A percentile compares a stretch with the other conserved stretches of the same genome.
These are phyloP conservation scores for Erebia epiphron DNA, from an alignment of 2,888 invertebrate species.

Conservation along the genomic window DNA sequence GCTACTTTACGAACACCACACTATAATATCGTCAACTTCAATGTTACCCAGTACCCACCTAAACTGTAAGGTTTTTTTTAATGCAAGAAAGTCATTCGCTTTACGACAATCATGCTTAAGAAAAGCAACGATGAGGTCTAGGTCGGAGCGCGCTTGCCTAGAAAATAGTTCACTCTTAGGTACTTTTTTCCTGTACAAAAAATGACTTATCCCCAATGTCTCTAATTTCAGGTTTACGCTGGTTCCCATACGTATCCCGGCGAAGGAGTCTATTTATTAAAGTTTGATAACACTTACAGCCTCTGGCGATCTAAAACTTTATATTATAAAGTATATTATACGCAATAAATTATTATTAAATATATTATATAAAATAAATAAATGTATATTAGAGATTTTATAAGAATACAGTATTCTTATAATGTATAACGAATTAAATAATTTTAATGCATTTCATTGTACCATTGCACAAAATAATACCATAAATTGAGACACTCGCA, in stretches of 20 bases:
- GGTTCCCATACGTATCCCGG: constrained; percentile 98
- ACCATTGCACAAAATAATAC: no score
- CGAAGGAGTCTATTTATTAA: constrained; percentile 97
- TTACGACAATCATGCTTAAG: no score
- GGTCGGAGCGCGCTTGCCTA: no score
- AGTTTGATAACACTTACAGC: constrained; percentile 99
- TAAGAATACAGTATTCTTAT: constrained; percentile 6
- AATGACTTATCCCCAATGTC: background rate
- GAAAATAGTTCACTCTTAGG: no score
- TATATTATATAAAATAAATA: constrained; percentile 3
- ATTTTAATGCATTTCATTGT: constrained; percentile 21
- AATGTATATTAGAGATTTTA: constrained; percentile 14
- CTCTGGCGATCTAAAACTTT: constrained; percentile 99
- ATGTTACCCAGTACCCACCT: no score
- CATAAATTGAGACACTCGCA: no score
- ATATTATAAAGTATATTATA: constrained; percentile 99
- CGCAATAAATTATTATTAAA: constrained; percentile 78
- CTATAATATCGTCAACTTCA: no score
- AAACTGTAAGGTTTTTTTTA: no score
- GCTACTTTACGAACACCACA: no score
- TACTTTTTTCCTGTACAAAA: no score
- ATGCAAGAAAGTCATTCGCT: no score
- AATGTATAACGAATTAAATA: constrained; percentile 7
- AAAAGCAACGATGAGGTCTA: no score
- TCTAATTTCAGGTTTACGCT: constrained; percentile 89